Evolutionary conservation across 2,113 vertebrate species (phyloP), one percentile per base, ranked within the genome.

Genomic region (Rhineura floridana): DNA sequence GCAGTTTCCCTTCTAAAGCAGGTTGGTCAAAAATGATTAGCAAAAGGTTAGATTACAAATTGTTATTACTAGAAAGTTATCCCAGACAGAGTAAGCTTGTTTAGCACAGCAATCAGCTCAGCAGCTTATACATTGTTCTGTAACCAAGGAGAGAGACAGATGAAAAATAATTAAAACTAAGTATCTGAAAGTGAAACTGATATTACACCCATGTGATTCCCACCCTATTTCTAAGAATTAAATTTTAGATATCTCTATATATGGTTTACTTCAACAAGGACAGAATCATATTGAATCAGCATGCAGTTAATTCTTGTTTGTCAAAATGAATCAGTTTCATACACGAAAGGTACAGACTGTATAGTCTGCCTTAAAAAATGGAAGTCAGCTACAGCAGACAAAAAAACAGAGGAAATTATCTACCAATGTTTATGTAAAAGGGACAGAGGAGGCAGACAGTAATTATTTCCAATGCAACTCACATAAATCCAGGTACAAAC

Each of bases 81-180:
- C 90, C 81, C 83, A 93, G 84, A 91, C 28, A 88, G 91, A 93
- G 88, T 91, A 59, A 93, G 90, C 87, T 42, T 84, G 91, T 67
- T 87, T 84, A 82, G 76, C 36, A 52, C 77, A 90, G 73, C 89
- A 92, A 69, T 89, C 48, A 86, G 52, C 50, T 90, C 70, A 93
- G 44, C 44, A 81, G 80, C 73, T 91, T 78, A 78, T 93, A 87
- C 90, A 92, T 59, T 86, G 92, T 50, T 59, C 90, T 77, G 88
- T 55, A 89, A 92, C 89, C 80, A 33, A 90, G 76, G 88, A 88
- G 59, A 91, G 67, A 19, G 69, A 46, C 33, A 93, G 39, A 92
- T 4, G 44, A 83, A 95, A n/a, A 93, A 90, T 63, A 52, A 52
- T 89, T 92, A 92, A 83, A 92, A 70, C 82, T 91, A 93, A 67